Base-by-base conservation (phyloP, 2,888 invertebrate species). In the Acanthopleura granulata region DNA sequence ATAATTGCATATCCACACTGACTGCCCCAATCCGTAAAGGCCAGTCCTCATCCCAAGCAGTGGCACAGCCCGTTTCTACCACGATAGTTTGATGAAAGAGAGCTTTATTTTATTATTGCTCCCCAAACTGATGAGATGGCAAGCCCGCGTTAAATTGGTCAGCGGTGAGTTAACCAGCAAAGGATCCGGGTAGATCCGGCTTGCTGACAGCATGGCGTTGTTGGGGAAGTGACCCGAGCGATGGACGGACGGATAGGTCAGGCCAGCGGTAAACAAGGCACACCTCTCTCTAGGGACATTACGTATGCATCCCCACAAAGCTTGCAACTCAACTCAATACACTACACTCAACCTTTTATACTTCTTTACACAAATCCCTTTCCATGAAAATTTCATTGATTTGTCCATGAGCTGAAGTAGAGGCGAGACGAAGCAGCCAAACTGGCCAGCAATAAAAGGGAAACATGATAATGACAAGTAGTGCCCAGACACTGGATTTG, bases 31-130 rank as follows among this genome's bases (percentile, higher is more conserved):
- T 27, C 22, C 22, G 12, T 57, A 27, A 3, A 27, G 66, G 16
- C 66, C 15, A 22, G 66, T 16, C 16, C 1, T 25, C 25, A 27
- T 22, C 18, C 22, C 29, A 66, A 15, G 16, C 29, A 22, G 66
- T 16, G 29, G 16, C 22, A 15, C 66, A 66, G 66, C 66, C 6
- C 18, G 66, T 66, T 66, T 25, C 22, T 27, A 22, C 15, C 66
- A 66, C 27, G 66, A 66, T 66, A 27, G 66, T 25, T 27, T 27
- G 66, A 66, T 66, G 66, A 66, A 66, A 66, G 66, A 66, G 66
- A 66, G 29, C 66, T 66, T 66, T 66, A 66, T 66, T 66, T 66
- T 66, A 66, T 66, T 66, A 66, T 66, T 27, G 66, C 66, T 66
- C 25, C 66, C 22, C 25, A 66, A 66, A 66, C 66, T 27, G 66